These are phyloP conservation scores for Hepsetus odoe DNA, from an alignment of 2,113 vertebrate species.

Conservation along the genomic window DNA sequence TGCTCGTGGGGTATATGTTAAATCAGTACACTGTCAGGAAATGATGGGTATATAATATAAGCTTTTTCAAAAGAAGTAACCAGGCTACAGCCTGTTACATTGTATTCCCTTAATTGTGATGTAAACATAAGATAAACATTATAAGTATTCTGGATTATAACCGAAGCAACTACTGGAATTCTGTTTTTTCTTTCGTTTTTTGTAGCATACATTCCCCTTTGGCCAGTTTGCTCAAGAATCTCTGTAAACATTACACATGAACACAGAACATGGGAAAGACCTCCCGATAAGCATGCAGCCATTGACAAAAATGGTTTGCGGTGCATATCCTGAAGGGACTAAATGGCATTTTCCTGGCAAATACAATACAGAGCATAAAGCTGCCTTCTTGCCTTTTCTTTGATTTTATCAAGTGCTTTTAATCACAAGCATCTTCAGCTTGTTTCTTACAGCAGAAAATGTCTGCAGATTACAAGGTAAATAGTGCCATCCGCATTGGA, in stretches of 20 bases:
- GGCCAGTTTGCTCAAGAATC: constrained; percentile 38
- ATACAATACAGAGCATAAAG: neutral
- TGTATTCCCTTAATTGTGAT: neutral
- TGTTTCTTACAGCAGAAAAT: neutral
- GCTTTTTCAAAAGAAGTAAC: constrained; percentile 2
- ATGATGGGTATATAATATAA: constrained; percentile 6
- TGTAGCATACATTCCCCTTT: constrained; percentile 21
- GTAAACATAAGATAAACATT: constrained; percentile 29
- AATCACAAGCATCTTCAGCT: neutral
- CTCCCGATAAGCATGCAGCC: neutral
- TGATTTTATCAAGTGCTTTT: neutral
- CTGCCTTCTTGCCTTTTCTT: neutral
- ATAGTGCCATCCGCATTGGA: neutral
- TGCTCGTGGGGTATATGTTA: neutral
- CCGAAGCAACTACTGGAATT: constrained; percentile 11
- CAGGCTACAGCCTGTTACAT: neutral
- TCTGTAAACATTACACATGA: constrained; percentile 49
- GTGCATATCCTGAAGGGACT: constrained; percentile 8
- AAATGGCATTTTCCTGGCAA: neutral
- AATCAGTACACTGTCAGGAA: neutral
- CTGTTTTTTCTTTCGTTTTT: neutral
- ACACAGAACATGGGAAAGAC: neutral
- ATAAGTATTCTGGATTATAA: constrained; percentile 1
- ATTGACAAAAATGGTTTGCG: neutral
- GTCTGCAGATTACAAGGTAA: neutral